phyloP scores from a whole-genome alignment of 2,113 vertebrate genomes.

The Vanacampus margaritifer region DNA sequence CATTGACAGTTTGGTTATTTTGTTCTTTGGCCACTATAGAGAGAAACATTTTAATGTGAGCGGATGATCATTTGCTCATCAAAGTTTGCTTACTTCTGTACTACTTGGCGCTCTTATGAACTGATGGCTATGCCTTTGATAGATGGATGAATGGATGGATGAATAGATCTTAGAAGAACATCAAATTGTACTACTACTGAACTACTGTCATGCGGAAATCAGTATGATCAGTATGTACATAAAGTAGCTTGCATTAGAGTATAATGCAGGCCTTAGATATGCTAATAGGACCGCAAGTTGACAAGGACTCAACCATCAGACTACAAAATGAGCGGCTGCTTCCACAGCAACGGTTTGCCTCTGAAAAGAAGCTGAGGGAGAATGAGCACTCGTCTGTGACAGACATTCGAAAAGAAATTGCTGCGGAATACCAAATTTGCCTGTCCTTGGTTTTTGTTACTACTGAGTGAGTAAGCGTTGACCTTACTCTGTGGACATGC shows the following conservation, averaged over 20 bases:
- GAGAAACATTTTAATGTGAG: background rate
- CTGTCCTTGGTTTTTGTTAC: background rate
- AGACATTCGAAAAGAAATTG: background rate
- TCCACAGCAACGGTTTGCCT: conserved; percentile 22
- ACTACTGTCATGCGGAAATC: conserved; percentile 47
- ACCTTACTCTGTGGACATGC: background rate
- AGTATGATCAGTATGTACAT: conserved; percentile 52
- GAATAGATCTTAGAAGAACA: background rate
- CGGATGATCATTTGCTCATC: background rate
- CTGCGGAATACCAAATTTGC: background rate
- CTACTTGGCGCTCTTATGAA: background rate
- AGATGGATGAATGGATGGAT: background rate
- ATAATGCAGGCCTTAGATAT: conserved; percentile 51
- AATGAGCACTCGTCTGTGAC: background rate
- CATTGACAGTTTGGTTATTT: background rate
- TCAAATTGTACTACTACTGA: background rate
- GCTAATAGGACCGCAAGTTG: conserved; percentile 70
- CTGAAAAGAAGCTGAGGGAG: background rate
- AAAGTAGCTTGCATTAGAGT: conserved; percentile 29
- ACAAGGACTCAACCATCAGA: conserved; percentile 66
- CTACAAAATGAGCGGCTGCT: conserved; percentile 59
- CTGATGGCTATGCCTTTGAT: background rate
- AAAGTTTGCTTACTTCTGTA: too few species aligned
- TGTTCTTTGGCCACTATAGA: background rate
- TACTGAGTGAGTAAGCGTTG: background rate